These are phyloP conservation scores for Cottus gobio DNA, from an alignment of 2,113 vertebrate species.

Conservation along the genomic window DNA sequence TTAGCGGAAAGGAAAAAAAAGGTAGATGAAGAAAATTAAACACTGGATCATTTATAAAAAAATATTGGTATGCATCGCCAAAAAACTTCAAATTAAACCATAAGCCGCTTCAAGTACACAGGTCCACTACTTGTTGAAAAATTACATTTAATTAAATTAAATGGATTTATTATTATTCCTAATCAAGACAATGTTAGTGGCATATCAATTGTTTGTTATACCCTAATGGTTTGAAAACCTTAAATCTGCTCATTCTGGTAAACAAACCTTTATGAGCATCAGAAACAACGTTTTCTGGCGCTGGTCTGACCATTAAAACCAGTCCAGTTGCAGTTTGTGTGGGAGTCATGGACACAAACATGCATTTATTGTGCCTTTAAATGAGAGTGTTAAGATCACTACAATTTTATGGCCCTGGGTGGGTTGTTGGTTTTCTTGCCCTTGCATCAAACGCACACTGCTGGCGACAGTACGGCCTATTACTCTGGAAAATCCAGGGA, in stretches of 20 bases:
- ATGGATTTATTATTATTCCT: neutral
- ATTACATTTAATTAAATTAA: neutral
- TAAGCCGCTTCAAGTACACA: too few species aligned
- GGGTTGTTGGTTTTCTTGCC: neutral
- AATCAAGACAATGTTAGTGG: too few species aligned
- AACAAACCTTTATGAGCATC: neutral
- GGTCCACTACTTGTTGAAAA: neutral
- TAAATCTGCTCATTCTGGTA: neutral
- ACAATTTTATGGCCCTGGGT: neutral
- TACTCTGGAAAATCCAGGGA: conserved; percentile 52
- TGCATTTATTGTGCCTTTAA: neutral
- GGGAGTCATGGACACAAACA: neutral
- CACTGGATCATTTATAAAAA: neutral
- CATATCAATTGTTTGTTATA: neutral
- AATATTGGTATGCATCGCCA: neutral
- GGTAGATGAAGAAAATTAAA: neutral
- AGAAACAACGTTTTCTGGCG: neutral
- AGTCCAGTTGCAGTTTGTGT: neutral
- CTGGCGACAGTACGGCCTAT: conserved; percentile 7
- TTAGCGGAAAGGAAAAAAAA: neutral
- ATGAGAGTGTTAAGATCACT: neutral
- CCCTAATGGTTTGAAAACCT: neutral
- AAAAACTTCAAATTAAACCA: too few species aligned
- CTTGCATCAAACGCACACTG: conserved; percentile 11
- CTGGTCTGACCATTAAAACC: neutral